Conservation (phyloP, 2,888 invertebrate genomes). For the Chirona hameri region DNA sequence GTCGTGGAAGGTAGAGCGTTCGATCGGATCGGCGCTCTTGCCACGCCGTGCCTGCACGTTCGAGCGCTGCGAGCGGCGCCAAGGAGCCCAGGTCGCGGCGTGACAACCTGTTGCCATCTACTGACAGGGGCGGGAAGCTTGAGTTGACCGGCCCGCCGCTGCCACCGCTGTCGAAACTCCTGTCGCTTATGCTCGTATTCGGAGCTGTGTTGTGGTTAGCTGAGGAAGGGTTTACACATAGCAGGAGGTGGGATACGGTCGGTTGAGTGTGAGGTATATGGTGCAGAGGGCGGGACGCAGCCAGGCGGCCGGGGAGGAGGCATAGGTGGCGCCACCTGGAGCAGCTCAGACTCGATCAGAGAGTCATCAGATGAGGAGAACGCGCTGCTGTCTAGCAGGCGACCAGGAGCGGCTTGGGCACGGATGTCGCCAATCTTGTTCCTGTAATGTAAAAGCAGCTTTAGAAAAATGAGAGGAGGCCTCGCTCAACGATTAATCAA, state of each 20-base stretch:
- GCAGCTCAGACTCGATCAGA: constrained; percentile 27
- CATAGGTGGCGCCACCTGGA: background rate
- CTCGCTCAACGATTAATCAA: no score
- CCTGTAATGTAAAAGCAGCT: background rate
- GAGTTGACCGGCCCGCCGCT: background rate
- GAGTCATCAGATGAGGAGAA: constrained; percentile 39
- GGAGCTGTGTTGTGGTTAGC: no score
- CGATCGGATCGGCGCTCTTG: constrained; percentile 42
- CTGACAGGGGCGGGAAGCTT: constrained; percentile 34
- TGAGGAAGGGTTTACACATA: no score
- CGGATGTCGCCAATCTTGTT: constrained; percentile 32
- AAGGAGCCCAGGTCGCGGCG: constrained; percentile 40
- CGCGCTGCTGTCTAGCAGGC: constrained; percentile 28
- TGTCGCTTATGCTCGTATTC: no score
- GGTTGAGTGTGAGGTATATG: background rate
- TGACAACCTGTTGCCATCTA: constrained; percentile 40
- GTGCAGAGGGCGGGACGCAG: background rate
- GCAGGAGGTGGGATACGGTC: background rate
- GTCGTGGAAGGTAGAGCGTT: background rate
- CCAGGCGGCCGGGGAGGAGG: background rate
- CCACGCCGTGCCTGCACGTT: constrained; percentile 44
- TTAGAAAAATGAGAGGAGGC: background rate
- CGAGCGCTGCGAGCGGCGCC: constrained; percentile 43
- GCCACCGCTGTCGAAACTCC: background rate
- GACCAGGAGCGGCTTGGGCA: constrained; percentile 26